Conservation (phyloP, 2,797 vertebrate genomes). For the Pangasius mekongensis region DNA sequence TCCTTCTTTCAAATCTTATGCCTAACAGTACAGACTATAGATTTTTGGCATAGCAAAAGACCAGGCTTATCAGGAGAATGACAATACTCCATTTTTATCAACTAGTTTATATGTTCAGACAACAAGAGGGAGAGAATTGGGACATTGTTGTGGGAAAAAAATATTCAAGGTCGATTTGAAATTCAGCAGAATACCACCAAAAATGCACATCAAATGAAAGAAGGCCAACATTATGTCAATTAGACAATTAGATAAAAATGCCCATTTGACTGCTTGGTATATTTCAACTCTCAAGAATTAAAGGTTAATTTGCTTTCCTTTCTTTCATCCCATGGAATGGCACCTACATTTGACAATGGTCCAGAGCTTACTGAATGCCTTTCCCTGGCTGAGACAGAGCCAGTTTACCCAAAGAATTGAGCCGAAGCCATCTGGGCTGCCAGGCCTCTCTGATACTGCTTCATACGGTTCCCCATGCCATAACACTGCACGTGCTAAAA, state of each 20-base stretch:
- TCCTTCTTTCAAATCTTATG: neutral
- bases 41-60: conserved; percentile 62
- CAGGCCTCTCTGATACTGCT: conserved; percentile 34
- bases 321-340: conserved; percentile 2
- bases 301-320: neutral
- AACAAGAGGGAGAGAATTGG: neutral
- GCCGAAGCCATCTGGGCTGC: conserved; percentile 48
- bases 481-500: conserved; percentile 41
- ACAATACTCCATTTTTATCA: conserved; percentile 22
- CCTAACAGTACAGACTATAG: neutral
- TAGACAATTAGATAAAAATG: neutral
- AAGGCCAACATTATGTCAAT: neutral
- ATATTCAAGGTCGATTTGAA: neutral
- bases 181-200: neutral
- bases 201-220: neutral
- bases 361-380: conserved; percentile 5
- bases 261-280: neutral
- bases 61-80: conserved; percentile 40
- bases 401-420: conserved; percentile 30
- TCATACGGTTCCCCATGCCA: conserved; percentile 46
- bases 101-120: conserved; percentile 11
- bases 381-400: conserved; percentile 25
- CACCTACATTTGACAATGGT: neutral
- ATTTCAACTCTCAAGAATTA: neutral
- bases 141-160: neutral